Base-by-base conservation (phyloP, 92 coral and sea anemone genomes). In the Bergia puertoricense region DNA sequence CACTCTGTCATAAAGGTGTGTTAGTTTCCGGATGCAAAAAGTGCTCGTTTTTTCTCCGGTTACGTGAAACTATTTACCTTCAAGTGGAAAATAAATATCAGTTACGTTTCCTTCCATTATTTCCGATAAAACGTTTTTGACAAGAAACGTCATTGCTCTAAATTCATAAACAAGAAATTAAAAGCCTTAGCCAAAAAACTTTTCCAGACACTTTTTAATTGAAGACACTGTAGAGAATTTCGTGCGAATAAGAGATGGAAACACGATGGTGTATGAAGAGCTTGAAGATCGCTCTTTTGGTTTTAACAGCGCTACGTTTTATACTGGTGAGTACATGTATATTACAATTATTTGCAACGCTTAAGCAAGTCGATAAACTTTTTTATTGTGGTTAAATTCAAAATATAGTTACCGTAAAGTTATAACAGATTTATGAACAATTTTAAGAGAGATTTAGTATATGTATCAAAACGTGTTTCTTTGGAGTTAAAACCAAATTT, bases 301-400 rank as follows among this genome's bases (percentile, higher is more conserved):
- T 79, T 54, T n/a, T 79, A 10, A 79, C 66, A 42, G 83, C 83
- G 2, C 83, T 79, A 11, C 83, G 83, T 38, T 79, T 79, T 3
- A 37, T 79, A 46, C 62, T 36, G 68, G 83, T 54, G 40, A 79
- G 83, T 79, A 79, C 40, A 5, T 30, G 83, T 79, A 79, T 74
- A 5, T 30, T 39, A 74, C 1, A 22, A 15, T 3, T 74, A 2
- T 74, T 74, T 74, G 18, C n/a, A 74, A 4, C 22, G 6, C 22
- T 74, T 16, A 15, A 22, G 30, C 20, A 22, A 57, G 0, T 37
- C 6, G 38, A n/a, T 9, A 73, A 37, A 38, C 38, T 8, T 73
- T 14, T 41, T 36, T 1, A 73, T 41, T 8, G 2, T 36, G 38
- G 3, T 4, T 10, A 73, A 73, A 2, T 73, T 41, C 23, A 11